Evolutionary conservation across 2,797 vertebrate species (phyloP).

Genomic region (Gobio occitaniae): DNA sequence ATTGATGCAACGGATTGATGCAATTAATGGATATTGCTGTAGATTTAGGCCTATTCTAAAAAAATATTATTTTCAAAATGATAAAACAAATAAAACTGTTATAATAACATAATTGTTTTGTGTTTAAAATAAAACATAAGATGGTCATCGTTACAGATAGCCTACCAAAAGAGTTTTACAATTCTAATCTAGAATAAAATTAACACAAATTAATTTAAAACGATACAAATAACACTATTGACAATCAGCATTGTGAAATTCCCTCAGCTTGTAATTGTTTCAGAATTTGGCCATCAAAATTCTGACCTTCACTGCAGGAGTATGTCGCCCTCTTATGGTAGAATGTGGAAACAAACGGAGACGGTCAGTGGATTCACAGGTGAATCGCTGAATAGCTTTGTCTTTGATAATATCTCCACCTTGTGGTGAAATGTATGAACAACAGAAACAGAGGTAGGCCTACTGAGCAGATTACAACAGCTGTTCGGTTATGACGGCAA

Average conservation of each 20-base stretch:
- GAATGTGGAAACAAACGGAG: background rate
- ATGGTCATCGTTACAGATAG: background rate
- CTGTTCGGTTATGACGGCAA: background rate
- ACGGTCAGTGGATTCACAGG: background rate
- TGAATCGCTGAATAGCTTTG: background rate
- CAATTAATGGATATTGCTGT: background rate
- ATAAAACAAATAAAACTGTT: background rate
- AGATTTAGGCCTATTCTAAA: background rate
- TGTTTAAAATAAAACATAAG: background rate
- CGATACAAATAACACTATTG: background rate
- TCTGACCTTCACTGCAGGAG: background rate
- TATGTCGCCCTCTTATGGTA: conserved; percentile 9
- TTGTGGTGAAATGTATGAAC: conserved; percentile 42
- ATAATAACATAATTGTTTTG: background rate
- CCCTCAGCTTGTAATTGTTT: background rate
- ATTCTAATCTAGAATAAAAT: background rate
- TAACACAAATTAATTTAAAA: background rate
- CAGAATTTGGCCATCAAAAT: background rate
- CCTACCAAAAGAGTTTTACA: background rate
- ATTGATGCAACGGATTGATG: background rate
- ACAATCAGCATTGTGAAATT: background rate
- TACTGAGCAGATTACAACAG: background rate
- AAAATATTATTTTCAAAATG: background rate
- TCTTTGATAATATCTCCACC: conserved; percentile 55
- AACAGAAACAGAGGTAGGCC: background rate